Percentiles rank a stretch among this genome's conserved stretches.
Conservation (phyloP, 2,113 vertebrate species). For the Coturnix japonica region DNA sequence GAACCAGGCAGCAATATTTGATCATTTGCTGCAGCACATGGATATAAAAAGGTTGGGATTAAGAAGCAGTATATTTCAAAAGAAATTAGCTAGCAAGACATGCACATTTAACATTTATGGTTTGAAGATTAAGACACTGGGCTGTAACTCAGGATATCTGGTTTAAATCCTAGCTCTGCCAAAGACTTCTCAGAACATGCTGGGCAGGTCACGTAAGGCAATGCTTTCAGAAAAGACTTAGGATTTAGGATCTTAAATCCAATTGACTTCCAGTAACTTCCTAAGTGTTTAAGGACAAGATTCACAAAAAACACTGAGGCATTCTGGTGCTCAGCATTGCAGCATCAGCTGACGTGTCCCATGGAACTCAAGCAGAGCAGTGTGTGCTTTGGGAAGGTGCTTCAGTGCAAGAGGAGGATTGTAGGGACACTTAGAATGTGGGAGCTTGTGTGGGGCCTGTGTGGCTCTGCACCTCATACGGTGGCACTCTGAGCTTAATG, state of each 20-base stretch:
- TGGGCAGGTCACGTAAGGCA: not conserved
- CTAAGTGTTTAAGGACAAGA: constrained; percentile 2
- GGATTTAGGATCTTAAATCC: constrained; percentile 44
- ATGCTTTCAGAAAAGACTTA: constrained; percentile 19
- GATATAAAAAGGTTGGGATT: constrained; percentile 28
- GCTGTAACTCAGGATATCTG: constrained; percentile 4
- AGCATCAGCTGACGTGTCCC: not conserved
- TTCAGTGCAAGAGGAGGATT: not conserved
- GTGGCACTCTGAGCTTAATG: not conserved
- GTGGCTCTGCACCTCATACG: not conserved
- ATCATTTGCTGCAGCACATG: not conserved
- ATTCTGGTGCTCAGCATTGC: not conserved
- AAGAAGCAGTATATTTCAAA: constrained; percentile 21
- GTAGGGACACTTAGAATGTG: not conserved
- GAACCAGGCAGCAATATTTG: not conserved
- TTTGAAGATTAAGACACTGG: constrained; percentile 33
- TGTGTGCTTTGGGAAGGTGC: not conserved
- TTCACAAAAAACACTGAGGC: not conserved
- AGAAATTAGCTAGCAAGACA: constrained; percentile 17
- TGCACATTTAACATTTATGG: not conserved
- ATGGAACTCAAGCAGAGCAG: not conserved
- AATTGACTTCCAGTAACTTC: constrained; percentile 31
- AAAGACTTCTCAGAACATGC: constrained; percentile 14
- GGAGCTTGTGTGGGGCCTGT: not conserved
- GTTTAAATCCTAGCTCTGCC: constrained; percentile 46